Evolutionary conservation across 2,113 vertebrate species (phyloP).

Genomic region (Carassius carassius): DNA sequence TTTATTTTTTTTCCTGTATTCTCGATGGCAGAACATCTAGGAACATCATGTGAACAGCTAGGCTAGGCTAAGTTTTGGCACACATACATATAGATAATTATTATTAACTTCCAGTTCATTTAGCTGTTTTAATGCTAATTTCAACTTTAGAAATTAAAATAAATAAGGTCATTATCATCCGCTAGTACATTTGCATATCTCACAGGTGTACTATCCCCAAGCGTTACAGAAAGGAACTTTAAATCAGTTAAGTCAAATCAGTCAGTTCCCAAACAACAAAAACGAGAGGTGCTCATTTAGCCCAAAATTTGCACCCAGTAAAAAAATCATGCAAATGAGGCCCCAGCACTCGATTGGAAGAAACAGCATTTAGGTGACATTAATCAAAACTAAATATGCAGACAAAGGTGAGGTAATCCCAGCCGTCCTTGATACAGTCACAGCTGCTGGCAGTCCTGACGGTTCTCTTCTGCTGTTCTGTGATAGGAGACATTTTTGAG

Average conservation of each 20-base stretch:
- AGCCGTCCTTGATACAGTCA: slow-evolving; percentile 73
- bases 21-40: slow-evolving; percentile 12
- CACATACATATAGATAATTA: slow-evolving; percentile 61
- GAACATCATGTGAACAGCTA: slow-evolving; percentile 57
- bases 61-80: slow-evolving; percentile 61
- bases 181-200: slow-evolving; percentile 77
- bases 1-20: neutral
- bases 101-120: slow-evolving; percentile 79
- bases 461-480: slow-evolving; percentile 52
- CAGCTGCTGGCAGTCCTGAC: slow-evolving; percentile 68
- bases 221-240: slow-evolving; percentile 66
- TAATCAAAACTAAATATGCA: slow-evolving; percentile 84
- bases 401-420: slow-evolving; percentile 81
- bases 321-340: slow-evolving; percentile 86
- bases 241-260: slow-evolving; percentile 66
- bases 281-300: slow-evolving; percentile 60
- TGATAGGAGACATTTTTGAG: neutral
- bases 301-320: slow-evolving; percentile 76
- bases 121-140: slow-evolving; percentile 76
- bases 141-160: slow-evolving; percentile 78
- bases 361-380: slow-evolving; percentile 82
- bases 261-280: slow-evolving; percentile 74
- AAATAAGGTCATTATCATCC: slow-evolving; percentile 80
- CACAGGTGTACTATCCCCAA: slow-evolving; percentile 78
- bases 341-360: slow-evolving; percentile 75